Evolutionary conservation across 2,888 invertebrate genomes (phyloP), one percentile per base, ranked within the genome.

Genomic region (Rosalia funebris): DNA sequence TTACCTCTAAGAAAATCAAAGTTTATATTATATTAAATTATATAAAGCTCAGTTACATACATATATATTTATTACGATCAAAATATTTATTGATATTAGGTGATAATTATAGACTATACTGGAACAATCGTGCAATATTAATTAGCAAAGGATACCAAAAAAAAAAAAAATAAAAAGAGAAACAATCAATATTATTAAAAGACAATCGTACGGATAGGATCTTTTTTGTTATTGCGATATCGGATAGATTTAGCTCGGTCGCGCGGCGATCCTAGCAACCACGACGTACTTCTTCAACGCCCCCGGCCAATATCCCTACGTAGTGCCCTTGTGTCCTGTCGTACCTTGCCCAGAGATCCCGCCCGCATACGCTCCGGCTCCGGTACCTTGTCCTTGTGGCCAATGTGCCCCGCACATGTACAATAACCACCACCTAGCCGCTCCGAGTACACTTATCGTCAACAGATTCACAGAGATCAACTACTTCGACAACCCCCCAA

Each of bases 321-420:
- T 82, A 80, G 81, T 82, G 76, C 82, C 82, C 79, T 71, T 80
- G 76, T 81, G 80, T 77, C 81, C 82, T 64, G 73, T 78, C 65
- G 72, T 77, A 52, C 79, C 81, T 70, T 77, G 79, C 75, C 69
- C 68, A 47, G 65, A 63, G 50, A 63, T 66, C 19, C 69, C 66
- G 15, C 66, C 68, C 19, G 80, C 83, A 83, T 73, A 83, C 83
- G 75, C 84, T 81, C 78, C 80, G 54, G 68, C 68, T 79, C 81
- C 83, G 83, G 66, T 84, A 83, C 81, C 85, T 83, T 76, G 85
- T 84, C 67, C 81, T 83, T 77, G 85, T 84, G 70, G 84, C 86
- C 74, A 87, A 86, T 82, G 86, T 83, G 78, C 34, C 34, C 71
- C 77, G 66, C 85, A 67, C 84, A 85, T 77, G 73, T 78, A 76